Base-by-base conservation (phyloP, 2,113 vertebrate genomes). In the Psittacara wagleri region DNA sequence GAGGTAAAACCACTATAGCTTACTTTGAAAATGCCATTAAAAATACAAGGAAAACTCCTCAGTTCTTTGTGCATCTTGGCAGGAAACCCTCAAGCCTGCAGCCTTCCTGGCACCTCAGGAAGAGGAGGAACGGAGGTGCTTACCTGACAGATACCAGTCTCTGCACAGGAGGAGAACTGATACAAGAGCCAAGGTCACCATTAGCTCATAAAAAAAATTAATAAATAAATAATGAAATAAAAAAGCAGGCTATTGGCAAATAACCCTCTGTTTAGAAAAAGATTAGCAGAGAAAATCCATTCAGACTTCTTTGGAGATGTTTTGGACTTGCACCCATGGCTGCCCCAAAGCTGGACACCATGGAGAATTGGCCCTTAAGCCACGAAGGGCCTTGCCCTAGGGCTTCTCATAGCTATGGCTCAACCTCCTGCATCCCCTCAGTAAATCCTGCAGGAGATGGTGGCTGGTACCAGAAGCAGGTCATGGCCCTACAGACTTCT, bases 341-440 rank as follows among this genome's bases (percentile, higher is more conserved):
- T 85, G 41, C 1, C 11, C 8, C n/a, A 17, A 57, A 4, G 4
- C 5, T 74, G 31, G 8, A 12, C 10, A 37, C 6, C 4, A 8
- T 17, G 33, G 18, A 63, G 25, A 78, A 75, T 0, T 44, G 37
- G 11, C 10, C 12, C 24, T 57, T 57, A 39, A 33, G 8, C 15
- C 55, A 1, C 6, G 1, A 4, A 35, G 24, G 5, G 5, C 31
- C 69, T 13, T 17, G 3, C 4, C 13, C 23, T 29, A 11, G 29
- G 46, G 27, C 11, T 90, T 13, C 17, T 24, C 11, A 25, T 1
- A 70, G 55, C 17, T 87, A 24, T 57, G 14, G 5, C 16, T 89
- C 2, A 0, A 37, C 17, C 49, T 61, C 33, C 20, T 59, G 13
- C 13, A 59, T n/a, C 33, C 22, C 33, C 55, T n/a, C 33, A 59